Percentiles rank a stretch among this genome's conserved stretches.
Conservation (phyloP, 2,888 invertebrate species). For the Hecatera dysodea region DNA sequence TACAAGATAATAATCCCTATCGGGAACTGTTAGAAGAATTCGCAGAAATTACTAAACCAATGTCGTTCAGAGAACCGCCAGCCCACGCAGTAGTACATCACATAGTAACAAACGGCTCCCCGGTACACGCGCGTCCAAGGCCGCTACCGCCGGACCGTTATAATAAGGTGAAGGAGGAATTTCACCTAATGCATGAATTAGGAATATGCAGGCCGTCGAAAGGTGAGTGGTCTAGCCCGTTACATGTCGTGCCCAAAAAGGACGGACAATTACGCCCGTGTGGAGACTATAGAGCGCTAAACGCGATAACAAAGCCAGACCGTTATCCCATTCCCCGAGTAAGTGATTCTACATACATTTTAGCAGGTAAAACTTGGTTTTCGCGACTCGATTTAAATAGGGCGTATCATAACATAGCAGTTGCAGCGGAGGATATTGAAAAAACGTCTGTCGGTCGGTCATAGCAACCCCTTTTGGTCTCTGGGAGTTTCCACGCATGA, state of each 20-base stretch:
- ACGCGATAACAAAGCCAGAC: neutral
- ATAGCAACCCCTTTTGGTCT: conserved; percentile 7
- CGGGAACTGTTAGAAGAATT: neutral
- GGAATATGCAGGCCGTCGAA: neutral
- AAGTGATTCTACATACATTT: conserved; percentile 2
- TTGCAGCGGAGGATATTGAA: neutral
- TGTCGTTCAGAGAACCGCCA: neutral
- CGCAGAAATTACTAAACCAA: conserved; percentile 2
- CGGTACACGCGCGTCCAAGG: conserved; percentile 12
- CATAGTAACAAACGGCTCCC: neutral
- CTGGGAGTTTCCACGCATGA: conserved; percentile 1
- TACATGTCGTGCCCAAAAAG: neutral
- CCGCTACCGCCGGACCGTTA: conserved; percentile 9
- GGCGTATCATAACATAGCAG: neutral
- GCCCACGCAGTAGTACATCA: neutral
- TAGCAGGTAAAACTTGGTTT: neutral
- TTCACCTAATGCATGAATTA: neutral
- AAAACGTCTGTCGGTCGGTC: too few relatives aligned
- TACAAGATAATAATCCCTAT: neutral
- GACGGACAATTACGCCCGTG: neutral
- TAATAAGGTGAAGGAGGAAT: neutral
- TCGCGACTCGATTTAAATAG: conserved; percentile 3
- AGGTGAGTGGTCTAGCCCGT: neutral
- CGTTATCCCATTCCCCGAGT: neutral
- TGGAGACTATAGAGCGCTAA: neutral